These are phyloP conservation scores for Anticlea derivata DNA, from an alignment of 2,888 invertebrate genomes.

Conservation along the genomic window DNA sequence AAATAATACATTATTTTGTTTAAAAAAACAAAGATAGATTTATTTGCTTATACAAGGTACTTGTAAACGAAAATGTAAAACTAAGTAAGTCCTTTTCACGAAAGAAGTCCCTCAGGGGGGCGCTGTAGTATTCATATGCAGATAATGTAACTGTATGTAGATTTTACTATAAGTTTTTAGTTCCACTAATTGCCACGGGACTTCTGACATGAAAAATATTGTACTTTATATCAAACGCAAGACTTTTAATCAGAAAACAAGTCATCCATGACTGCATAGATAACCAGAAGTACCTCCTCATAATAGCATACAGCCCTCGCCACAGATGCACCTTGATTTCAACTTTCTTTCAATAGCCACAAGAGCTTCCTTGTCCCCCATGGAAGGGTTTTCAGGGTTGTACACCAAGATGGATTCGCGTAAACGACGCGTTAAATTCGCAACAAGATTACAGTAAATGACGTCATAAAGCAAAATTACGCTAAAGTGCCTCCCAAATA, in stretches of 20 bases:
- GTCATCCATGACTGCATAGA: slow-evolving; percentile 14
- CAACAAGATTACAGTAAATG: slow-evolving; percentile 52
- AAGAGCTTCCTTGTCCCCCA: neutral
- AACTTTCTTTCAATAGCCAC: neutral
- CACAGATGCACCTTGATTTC: neutral
- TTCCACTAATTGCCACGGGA: too few species aligned
- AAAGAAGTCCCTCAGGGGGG: too few species aligned
- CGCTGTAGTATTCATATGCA: too few species aligned
- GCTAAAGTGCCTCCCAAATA: slow-evolving; percentile 38
- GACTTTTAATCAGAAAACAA: slow-evolving; percentile 3
- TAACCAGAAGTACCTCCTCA: slow-evolving; percentile 7
- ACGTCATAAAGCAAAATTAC: slow-evolving; percentile 56
- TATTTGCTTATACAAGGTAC: too few species aligned
- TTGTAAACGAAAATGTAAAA: too few species aligned
- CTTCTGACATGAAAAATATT: too few species aligned
- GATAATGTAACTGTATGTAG: too few species aligned
- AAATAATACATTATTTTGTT: too few species aligned
- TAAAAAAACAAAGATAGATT: too few species aligned
- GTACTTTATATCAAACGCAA: neutral
- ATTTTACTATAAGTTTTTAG: too few species aligned
- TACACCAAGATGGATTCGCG: slow-evolving; percentile 43
- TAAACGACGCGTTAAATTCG: slow-evolving; percentile 55
- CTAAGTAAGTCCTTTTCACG: too few species aligned
- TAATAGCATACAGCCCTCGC: slow-evolving; percentile 9
- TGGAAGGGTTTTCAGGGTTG: slow-evolving; percentile 1